phyloP scores from a whole-genome alignment of 2,113 vertebrate genomes.

The Promerops cafer region DNA sequence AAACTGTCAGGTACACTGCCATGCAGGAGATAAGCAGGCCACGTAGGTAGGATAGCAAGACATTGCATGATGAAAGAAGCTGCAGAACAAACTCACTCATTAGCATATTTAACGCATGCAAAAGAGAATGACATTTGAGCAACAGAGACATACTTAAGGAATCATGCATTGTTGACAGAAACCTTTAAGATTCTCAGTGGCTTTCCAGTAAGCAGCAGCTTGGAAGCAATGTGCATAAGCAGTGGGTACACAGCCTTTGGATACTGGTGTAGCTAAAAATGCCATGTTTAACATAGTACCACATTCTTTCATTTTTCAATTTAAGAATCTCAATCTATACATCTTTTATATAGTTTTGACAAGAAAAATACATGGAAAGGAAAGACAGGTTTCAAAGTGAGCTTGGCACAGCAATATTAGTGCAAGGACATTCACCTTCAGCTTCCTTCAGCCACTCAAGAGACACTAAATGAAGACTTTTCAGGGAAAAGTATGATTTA shows the following conservation, averaged over 20 bases:
- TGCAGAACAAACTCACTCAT: background rate
- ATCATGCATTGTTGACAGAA: background rate
- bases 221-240: background rate
- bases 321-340: background rate
- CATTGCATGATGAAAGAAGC: background rate
- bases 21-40: background rate
- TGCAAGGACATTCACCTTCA: background rate
- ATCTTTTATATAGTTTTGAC: background rate
- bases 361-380: background rate
- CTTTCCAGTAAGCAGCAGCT: background rate
- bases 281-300: accelerated
- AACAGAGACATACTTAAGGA: background rate
- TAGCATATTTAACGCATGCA: background rate
- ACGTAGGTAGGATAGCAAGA: background rate
- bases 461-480: background rate
- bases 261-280: background rate
- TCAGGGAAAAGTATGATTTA: background rate
- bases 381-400: background rate
- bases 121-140: background rate
- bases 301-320: background rate
- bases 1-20: background rate
- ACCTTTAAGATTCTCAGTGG: background rate
- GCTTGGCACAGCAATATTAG: background rate
- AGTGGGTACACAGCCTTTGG: background rate
- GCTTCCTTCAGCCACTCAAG: background rate